Conservation (phyloP, 2,888 invertebrate species). For the Halocaridina rubra region DNA sequence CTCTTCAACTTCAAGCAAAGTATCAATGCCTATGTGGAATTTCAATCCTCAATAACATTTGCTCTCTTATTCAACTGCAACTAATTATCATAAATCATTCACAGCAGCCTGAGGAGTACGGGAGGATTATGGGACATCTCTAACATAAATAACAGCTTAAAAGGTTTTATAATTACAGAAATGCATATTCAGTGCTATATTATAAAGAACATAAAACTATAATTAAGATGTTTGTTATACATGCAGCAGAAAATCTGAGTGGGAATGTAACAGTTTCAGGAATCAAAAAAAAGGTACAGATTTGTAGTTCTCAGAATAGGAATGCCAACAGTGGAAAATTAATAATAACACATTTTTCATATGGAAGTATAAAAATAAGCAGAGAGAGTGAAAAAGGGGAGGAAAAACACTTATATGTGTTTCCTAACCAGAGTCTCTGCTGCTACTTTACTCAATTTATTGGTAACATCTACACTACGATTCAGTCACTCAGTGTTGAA, state of each 20-base stretch:
- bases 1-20: no score
- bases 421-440: conserved; percentile 56
- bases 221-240: conserved; percentile 50
- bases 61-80: no score
- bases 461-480: conserved; percentile 58
- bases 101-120: conserved; percentile 48
- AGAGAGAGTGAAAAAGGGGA: conserved; percentile 39
- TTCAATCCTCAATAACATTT: no score
- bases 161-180: conserved; percentile 49
- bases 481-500: background rate
- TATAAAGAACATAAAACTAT: conserved; percentile 46
- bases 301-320: background rate
- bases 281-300: conserved; percentile 1
- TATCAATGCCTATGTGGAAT: no score
- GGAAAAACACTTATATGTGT: conserved; percentile 42
- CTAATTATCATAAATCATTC: no score
- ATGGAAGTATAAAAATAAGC: conserved; percentile 13
- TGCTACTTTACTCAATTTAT: conserved; percentile 38
- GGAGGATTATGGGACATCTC: conserved; percentile 43
- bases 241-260: conserved; percentile 55
- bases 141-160: conserved; percentile 60
- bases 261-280: conserved; percentile 43
- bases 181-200: conserved; percentile 54
- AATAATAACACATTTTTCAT: background rate
- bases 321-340: background rate